Percentiles rank a stretch among this genome's conserved stretches.
These are phyloP conservation scores for Xestia xanthographa DNA, from an alignment of 2,888 invertebrate species.

Conservation along the genomic window DNA sequence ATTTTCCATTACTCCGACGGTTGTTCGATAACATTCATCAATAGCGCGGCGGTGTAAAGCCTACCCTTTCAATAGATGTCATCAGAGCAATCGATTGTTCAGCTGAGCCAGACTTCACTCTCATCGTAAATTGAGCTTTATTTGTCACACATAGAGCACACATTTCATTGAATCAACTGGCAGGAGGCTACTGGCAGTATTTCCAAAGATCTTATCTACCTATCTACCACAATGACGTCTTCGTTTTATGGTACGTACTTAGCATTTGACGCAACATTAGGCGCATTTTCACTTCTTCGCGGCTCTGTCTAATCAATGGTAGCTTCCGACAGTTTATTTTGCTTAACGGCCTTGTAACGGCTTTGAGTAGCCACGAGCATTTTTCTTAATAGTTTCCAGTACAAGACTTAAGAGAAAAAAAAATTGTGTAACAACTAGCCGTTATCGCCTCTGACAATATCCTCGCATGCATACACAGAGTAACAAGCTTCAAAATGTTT, in stretches of 20 bases:
- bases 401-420: constrained; percentile 5
- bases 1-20: not conserved
- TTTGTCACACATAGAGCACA: not conserved
- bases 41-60: constrained; percentile 17
- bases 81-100: constrained; percentile 2
- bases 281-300: not conserved
- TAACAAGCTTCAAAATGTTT: not conserved
- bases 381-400: not conserved
- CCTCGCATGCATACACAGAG: not conserved
- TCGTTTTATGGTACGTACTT: not conserved
- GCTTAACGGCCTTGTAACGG: not conserved
- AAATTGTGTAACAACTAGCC: not conserved
- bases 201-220: not conserved
- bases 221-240: constrained; percentile 26
- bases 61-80: constrained; percentile 8
- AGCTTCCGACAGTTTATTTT: not conserved
- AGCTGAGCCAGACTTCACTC: not conserved
- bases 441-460: not conserved
- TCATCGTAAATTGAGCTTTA: not conserved
- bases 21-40: constrained; percentile 25
- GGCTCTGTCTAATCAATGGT: not conserved
- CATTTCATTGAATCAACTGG: constrained; percentile 1
- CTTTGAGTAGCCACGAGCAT: not conserved
- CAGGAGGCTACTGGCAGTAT: not conserved
- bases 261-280: constrained; percentile 1